Conservation (phyloP, 2,113 vertebrate species). For the Gobio gobio region DNA sequence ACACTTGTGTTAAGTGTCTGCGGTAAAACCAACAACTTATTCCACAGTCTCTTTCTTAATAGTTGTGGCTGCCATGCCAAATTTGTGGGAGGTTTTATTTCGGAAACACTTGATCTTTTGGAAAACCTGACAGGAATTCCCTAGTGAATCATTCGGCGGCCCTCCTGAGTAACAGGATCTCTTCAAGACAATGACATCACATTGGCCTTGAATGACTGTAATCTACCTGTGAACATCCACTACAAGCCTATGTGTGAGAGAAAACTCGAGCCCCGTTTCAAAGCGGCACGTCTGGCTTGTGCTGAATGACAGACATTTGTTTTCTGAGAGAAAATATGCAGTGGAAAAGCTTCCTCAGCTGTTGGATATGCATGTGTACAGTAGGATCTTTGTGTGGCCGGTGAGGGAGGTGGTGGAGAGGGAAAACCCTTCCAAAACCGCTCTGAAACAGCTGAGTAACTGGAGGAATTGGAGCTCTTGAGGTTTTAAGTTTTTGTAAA, state of each 20-base stretch:
- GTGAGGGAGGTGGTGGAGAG: constrained; percentile 24
- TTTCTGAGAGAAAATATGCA: constrained; percentile 31
- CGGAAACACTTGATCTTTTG: constrained; percentile 25
- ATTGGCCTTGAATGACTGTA: not conserved
- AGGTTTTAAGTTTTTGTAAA: not conserved
- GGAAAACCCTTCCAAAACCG: not conserved
- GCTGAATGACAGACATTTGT: constrained; percentile 40
- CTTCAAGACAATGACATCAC: constrained; percentile 16
- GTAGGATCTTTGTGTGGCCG: constrained; percentile 48
- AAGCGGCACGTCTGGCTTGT: constrained; percentile 7
- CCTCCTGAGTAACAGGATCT: constrained; percentile 11
- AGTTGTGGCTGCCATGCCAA: not conserved
- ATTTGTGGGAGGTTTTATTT: constrained; percentile 28
- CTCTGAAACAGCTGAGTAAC: constrained; percentile 28
- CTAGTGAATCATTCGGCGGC: constrained; percentile 27
- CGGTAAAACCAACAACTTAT: not conserved
- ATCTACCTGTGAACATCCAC: constrained; percentile 17
- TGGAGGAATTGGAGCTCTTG: constrained; percentile 13
- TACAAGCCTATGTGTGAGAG: constrained; percentile 32
- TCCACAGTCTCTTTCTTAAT: not conserved
- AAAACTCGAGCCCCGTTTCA: not conserved
- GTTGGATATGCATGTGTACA: constrained; percentile 37
- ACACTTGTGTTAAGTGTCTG: constrained; percentile 15
- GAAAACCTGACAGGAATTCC: not conserved
- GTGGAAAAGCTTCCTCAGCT: constrained; percentile 46